Conservation (phyloP, 2,888 invertebrate species). For the Gymnocheta viridis region DNA sequence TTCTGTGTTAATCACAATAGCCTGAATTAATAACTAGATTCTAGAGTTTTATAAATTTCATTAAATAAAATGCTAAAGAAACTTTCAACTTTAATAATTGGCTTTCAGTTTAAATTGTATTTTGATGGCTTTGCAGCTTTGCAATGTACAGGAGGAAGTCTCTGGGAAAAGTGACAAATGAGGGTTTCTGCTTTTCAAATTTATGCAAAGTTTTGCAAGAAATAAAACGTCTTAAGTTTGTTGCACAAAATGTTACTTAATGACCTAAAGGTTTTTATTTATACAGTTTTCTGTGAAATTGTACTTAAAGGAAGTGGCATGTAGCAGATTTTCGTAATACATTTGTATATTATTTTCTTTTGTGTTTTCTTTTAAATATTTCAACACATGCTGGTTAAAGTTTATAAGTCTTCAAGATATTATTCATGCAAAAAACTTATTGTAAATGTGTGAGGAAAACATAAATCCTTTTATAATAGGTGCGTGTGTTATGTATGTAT, state of each 20-base stretch:
- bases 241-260: slow-evolving; percentile 25
- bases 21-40: too few relatives aligned
- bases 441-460: background rate
- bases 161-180: background rate
- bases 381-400: too few relatives aligned
- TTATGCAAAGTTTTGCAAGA: slow-evolving; percentile 5
- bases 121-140: slow-evolving; percentile 41
- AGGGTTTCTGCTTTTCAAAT: background rate
- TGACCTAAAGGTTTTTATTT: slow-evolving; percentile 16
- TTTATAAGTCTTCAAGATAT: too few relatives aligned
- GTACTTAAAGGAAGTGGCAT: background rate
- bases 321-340: background rate
- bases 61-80: too few relatives aligned
- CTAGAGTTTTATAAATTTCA: too few relatives aligned
- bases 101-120: slow-evolving; percentile 21
- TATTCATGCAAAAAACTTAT: too few relatives aligned
- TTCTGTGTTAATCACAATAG: too few relatives aligned
- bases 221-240: background rate
- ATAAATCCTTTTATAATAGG: background rate
- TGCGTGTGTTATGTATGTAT: background rate
- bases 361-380: too few relatives aligned
- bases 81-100: too few relatives aligned
- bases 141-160: slow-evolving; percentile 3
- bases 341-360: too few relatives aligned
- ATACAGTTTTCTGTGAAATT: background rate